Evolutionary conservation across 2,888 invertebrate genomes (phyloP).

Genomic region (Eupithecia dodoneata): DNA sequence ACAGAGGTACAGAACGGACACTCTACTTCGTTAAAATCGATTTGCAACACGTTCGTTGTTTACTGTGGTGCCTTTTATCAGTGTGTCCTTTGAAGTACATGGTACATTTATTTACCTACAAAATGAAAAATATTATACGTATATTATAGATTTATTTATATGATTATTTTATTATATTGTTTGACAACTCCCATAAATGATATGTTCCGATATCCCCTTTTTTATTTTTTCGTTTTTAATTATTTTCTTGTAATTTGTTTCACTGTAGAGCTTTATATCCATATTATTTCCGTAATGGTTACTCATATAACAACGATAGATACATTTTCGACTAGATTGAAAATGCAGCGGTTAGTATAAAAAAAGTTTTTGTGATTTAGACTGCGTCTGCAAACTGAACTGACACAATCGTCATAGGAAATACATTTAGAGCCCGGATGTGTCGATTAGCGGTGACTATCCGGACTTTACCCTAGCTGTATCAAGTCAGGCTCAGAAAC

Average conservation of each 20-base stretch:
- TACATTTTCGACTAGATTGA: too few species aligned
- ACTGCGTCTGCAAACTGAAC: background rate
- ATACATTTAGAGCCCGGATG: background rate
- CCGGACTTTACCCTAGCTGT: too few species aligned
- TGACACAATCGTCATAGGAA: background rate
- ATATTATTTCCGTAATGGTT: background rate
- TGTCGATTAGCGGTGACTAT: background rate
- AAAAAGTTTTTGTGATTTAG: background rate
- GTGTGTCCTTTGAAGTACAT: too few species aligned
- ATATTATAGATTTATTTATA: too few species aligned
- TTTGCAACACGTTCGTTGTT: background rate
- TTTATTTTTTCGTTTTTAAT: background rate
- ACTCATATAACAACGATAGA: background rate
- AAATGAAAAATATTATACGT: too few species aligned
- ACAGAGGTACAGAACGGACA: background rate
- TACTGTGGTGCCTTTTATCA: background rate
- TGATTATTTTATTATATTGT: too few species aligned
- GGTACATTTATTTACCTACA: background rate
- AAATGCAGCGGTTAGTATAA: background rate
- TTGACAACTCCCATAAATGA: background rate
- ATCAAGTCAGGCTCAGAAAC: too few species aligned
- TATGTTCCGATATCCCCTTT: background rate
- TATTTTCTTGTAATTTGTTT: background rate
- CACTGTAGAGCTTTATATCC: background rate
- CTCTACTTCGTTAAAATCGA: background rate